Evolutionary conservation across 1,140 invertebrate species (phyloP), one percentile per base, ranked within the genome.

Genomic region (Leptinotarsa undecemlineata): DNA sequence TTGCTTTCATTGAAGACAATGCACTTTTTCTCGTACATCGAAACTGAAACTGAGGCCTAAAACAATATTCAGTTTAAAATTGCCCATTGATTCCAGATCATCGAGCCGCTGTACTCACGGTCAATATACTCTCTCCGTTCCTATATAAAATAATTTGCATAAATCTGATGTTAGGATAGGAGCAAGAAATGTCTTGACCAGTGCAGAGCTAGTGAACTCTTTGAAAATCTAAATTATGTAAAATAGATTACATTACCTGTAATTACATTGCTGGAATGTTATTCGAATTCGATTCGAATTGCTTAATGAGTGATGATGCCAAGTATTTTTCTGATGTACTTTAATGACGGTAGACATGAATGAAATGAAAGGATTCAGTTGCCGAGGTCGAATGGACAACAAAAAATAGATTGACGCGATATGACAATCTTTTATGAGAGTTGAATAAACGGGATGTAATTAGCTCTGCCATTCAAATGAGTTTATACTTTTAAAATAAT

Each of bases 41-140:
- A 42, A 42, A 42, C 8, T 42, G 33, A 42, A 42, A 42, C 11
- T 42, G 6, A 42, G 2, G 33, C 33, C 33, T 42, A 11, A 42
- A 42, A 42, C 8, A 42, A 11, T 42, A 3, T 42, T 6, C 26
- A 33, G 11, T 3, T 42, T 3, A 42, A 42, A 42, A 42, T 11
- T 42, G 33, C 33, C 33, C 33, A 11, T 42, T 11, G 33, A 42
- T 42, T 42, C 2, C 0, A 42, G 8, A 42, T 42, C 2, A 42
- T 42, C n/a, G 51, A 57, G 51, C 51, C 51, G 4, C 51, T 57
- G 51, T 57, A 57, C 17, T 42, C 3, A 57, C 51, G 51, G 51
- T 57, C 51, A 57, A 57, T 15, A 57, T 57, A 57, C 51, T 57
- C 51, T 57, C n/a, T 57, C 33, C 33, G n/a, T 57, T 57, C 51